Evolutionary conservation across 2,888 invertebrate species (phyloP).

Genomic region (Mactromeris polynyma): DNA sequence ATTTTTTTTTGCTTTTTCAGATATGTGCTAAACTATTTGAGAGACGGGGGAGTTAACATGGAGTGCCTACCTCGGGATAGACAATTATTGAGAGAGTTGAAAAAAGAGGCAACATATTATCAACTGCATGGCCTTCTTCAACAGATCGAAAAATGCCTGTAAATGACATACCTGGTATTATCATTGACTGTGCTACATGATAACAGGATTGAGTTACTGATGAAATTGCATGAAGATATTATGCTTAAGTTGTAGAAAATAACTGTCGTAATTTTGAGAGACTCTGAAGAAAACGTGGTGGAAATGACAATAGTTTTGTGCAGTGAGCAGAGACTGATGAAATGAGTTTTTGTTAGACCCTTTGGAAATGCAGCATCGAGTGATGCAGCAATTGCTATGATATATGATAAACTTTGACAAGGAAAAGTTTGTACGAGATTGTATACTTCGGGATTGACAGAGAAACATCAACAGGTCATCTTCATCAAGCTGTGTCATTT

Average conservation of each 20-base stretch:
- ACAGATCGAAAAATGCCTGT: conserved; percentile 79
- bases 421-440: too few relatives aligned
- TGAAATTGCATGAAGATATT: neutral
- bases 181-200: neutral
- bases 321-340: neutral
- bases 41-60: conserved; percentile 82
- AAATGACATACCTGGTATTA: too few relatives aligned
- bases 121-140: conserved; percentile 83
- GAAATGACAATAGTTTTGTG: neutral
- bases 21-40: conserved; percentile 85
- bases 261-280: neutral
- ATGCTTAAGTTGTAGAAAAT: neutral
- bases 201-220: neutral
- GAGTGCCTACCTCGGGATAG: conserved; percentile 82
- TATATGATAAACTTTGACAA: neutral
- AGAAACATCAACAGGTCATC: neutral
- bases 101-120: conserved; percentile 83
- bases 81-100: conserved; percentile 81
- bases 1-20: conserved; percentile 73
- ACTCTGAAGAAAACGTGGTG: neutral
- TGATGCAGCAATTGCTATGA: neutral
- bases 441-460: neutral
- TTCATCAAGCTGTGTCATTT: neutral
- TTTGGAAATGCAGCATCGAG: neutral
- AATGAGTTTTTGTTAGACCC: neutral